Percentiles rank a stretch among this genome's conserved stretches.
Evolutionary conservation across 2,113 vertebrate genomes (phyloP).

Genomic region (Hydrochoerus hydrochaeris): DNA sequence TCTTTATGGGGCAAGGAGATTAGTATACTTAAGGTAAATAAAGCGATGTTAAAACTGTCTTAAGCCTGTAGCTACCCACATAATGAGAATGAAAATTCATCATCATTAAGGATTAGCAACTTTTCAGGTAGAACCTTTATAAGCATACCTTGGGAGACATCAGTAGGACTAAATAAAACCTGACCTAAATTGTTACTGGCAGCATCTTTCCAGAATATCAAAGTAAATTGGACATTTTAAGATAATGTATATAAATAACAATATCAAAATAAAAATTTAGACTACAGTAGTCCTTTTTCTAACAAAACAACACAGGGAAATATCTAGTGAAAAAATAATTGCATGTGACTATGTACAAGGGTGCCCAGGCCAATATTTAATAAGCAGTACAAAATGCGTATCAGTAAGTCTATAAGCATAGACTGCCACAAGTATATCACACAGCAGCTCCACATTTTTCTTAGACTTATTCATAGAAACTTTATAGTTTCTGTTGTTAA

Average conservation of each 20-base stretch:
- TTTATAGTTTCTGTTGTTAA: neutral
- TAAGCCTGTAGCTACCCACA: constrained; percentile 2
- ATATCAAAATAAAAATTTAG: constrained; percentile 17
- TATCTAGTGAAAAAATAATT: neutral
- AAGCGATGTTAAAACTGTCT: neutral
- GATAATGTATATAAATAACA: neutral
- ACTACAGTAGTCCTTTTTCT: neutral
- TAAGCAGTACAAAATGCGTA: neutral
- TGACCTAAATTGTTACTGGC: neutral
- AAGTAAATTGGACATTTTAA: constrained; percentile 34
- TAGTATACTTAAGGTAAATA: neutral
- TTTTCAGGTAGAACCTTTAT: neutral
- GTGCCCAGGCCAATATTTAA: neutral
- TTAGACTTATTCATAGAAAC: neutral
- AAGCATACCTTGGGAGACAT: neutral
- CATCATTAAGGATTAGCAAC: constrained; percentile 21
- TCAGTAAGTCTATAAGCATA: neutral
- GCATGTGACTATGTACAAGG: neutral
- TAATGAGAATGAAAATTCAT: constrained; percentile 20
- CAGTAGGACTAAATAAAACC: neutral
- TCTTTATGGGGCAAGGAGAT: no score
- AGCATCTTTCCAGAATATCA: neutral
- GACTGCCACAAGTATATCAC: neutral
- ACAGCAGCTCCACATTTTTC: neutral
- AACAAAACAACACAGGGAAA: neutral